Base-by-base conservation (phyloP, 2,113 vertebrate genomes). In the Polypterus bichir region DNA sequence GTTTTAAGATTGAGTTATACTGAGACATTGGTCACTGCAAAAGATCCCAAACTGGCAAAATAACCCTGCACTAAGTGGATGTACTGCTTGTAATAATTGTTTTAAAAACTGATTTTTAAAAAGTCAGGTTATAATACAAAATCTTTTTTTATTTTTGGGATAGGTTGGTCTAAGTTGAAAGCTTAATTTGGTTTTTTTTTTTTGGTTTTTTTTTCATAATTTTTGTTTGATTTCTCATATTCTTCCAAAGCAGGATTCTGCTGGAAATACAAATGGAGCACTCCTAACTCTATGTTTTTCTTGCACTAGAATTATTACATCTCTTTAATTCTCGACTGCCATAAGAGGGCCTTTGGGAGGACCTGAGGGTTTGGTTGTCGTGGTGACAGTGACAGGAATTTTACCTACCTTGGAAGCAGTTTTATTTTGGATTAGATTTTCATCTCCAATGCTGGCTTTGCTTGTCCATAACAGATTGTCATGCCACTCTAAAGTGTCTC, bases 381-480 rank as follows among this genome's bases (percentile, higher is more conserved):
- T 81, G 79, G 79, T 60, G 77, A 86, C 74, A 61, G 59, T 84
- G 84, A 81, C 84, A 87, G 75, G 77, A 74, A 69, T 71, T 70
- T 76, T 78, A 75, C 66, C 70, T 63, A 51, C 66, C 75, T 82
- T 74, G 76, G 85, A 85, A 87, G 81, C 84, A 79, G 83, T 80
- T 74, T 76, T 64, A 74, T 77, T 74, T 65, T 74, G 79, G 77
- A 81, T 86, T 86, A 73, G 76, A 84, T 87, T 87, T 85, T 49
- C 72, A 52, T 55, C 54, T 55, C 64, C 71, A 58, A 69, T 64
- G 64, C 70, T 62, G 73, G 68, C 80, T 4, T 72, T 78, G 76
- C 78, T 73, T 73, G 81, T 82, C 85, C 81, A 81, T 85, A 84
- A 86, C 81, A 74, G 82, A 88, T 86, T 69, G 79, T 81, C 75